Evolutionary conservation across 2,888 invertebrate genomes (phyloP).

Genomic region (Anticlea derivata): DNA sequence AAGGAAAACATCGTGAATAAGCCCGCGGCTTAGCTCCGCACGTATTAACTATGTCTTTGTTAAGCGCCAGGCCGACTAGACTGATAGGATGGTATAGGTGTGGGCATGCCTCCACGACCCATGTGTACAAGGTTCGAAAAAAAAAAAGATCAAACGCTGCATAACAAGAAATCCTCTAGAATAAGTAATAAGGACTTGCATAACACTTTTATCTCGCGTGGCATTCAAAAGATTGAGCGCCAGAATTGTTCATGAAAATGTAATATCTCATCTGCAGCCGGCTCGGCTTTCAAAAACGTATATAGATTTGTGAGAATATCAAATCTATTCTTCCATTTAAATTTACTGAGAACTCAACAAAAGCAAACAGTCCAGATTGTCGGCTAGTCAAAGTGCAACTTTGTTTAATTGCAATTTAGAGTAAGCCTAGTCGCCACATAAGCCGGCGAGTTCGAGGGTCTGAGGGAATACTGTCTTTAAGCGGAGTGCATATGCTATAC

Average conservation of each 20-base stretch:
- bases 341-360: conserved; percentile 28
- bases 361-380: conserved; percentile 38
- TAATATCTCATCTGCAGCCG: conserved; percentile 53
- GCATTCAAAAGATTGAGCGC: conserved; percentile 45
- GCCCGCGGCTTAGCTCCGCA: too few species aligned
- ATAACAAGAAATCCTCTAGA: too few species aligned
- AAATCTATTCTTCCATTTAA: conserved; percentile 27
- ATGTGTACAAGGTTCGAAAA: too few species aligned
- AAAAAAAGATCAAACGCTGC: too few species aligned
- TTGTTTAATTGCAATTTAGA: conserved; percentile 73
- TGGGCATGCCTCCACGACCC: too few species aligned
- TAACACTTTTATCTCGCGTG: conserved; percentile 38
- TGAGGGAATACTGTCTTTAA: conserved; percentile 50
- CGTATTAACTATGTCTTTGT: too few species aligned
- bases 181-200: too few species aligned
- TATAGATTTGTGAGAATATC: conserved; percentile 42
- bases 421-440: conserved; percentile 69
- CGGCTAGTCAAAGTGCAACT: conserved; percentile 49
- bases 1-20: too few species aligned
- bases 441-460: conserved; percentile 64
- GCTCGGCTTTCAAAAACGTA: conserved; percentile 42
- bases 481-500: conserved; percentile 54
- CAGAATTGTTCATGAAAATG: conserved; percentile 49
- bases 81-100: too few species aligned
- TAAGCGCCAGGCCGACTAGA: too few species aligned